Conservation (phyloP, 1,140 invertebrate genomes). For the Caerostris extrusa region DNA sequence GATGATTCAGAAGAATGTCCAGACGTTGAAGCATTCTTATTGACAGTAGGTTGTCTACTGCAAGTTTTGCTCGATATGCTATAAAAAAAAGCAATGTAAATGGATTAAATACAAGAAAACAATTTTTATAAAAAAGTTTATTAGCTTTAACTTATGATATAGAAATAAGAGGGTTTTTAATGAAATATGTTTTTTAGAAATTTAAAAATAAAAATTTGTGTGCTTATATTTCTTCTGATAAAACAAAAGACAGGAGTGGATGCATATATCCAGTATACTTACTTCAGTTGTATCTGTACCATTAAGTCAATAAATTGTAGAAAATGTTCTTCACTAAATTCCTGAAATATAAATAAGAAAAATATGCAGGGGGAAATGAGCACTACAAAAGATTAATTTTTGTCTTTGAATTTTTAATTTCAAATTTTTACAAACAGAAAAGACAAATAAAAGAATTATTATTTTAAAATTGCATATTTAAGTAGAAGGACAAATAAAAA, state of each 20-base stretch:
- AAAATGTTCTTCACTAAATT: constrained; percentile 60
- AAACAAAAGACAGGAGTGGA: not conserved
- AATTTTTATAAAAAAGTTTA: not conserved
- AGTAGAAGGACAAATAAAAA: too few species aligned
- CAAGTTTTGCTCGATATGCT: constrained; percentile 53
- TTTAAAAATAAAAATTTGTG: not conserved
- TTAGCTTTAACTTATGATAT: not conserved
- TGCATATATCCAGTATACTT: not conserved
- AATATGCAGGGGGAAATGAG: too few species aligned
- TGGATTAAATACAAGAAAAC: not conserved
- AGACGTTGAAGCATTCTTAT: constrained; percentile 24
- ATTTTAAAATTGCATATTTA: too few species aligned
- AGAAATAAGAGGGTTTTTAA: not conserved
- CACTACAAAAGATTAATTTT: too few species aligned
- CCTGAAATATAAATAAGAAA: constrained; percentile 46
- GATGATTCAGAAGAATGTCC: constrained; percentile 38
- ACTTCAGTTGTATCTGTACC: constrained; percentile 62
- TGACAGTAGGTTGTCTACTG: constrained; percentile 19
- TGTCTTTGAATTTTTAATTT: too few species aligned
- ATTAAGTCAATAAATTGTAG: constrained; percentile 65
- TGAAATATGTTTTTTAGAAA: not conserved
- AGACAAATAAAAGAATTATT: too few species aligned
- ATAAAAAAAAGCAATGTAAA: not conserved
- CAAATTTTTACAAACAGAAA: too few species aligned
- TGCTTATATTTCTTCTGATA: not conserved